Evolutionary conservation across 2,113 vertebrate genomes (phyloP).

Genomic region (Pituophis catenifer): DNA sequence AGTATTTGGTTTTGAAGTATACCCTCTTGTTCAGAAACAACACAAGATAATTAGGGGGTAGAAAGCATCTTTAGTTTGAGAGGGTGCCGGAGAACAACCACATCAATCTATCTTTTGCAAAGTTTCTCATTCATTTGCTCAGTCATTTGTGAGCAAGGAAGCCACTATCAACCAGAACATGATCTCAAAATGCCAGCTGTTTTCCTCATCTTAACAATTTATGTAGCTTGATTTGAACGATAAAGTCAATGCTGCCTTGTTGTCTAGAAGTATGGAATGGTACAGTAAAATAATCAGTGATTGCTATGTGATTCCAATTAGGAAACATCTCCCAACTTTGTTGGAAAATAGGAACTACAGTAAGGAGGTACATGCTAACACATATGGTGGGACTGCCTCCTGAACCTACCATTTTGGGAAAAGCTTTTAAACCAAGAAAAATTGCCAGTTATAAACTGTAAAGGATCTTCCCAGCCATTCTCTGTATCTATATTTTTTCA

Average conservation of each 20-base stretch:
- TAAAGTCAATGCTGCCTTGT: not conserved
- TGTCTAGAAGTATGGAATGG: not conserved
- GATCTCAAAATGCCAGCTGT: not conserved
- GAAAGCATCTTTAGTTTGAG: not conserved
- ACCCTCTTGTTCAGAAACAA: not conserved
- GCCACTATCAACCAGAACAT: not conserved
- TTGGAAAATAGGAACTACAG: not conserved
- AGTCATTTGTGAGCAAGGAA: not conserved
- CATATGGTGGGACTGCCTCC: not conserved
- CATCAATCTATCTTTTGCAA: not conserved
- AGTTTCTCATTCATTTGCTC: not conserved
- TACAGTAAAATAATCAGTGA: not conserved
- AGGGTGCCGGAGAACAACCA: not conserved
- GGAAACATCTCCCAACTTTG: not conserved
- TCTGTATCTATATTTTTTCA: not conserved
- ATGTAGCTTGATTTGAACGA: not conserved
- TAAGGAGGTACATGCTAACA: not conserved
- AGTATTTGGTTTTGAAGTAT: not conserved
- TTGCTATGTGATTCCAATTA: not conserved
- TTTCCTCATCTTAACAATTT: not conserved
- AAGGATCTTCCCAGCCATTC: not conserved
- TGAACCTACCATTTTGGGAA: not conserved
- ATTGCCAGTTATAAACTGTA: not conserved
- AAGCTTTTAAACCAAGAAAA: not conserved
- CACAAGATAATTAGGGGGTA: not conserved